These are phyloP conservation scores for Lasius platythorax DNA, from an alignment of 2,888 invertebrate species.

Conservation along the genomic window DNA sequence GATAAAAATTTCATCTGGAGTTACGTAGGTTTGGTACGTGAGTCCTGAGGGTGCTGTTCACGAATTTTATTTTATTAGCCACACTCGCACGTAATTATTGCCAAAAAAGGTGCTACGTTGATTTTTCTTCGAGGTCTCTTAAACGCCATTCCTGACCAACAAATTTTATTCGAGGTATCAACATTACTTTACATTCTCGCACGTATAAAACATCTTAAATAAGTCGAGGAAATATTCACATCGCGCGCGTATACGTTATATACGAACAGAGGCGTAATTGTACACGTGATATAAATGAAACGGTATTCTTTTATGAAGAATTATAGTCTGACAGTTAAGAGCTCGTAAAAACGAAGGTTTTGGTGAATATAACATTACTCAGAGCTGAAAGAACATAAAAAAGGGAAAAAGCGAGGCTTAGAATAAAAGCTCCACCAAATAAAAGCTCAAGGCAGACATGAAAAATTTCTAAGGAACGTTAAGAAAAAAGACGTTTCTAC, in stretches of 20 bases:
- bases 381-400: not conserved
- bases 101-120: not conserved
- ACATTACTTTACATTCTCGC: not conserved
- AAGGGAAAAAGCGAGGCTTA: not conserved
- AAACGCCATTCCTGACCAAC: not conserved
- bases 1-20: slow-evolving; percentile 16
- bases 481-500: not conserved
- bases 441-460: not conserved
- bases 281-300: slow-evolving; percentile 26
- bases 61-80: not conserved
- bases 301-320: not conserved
- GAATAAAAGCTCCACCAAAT: not conserved
- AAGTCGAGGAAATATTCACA: not conserved
- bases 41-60: not conserved
- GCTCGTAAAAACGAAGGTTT: not conserved
- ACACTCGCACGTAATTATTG: too few relatives aligned
- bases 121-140: not conserved
- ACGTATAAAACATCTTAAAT: not conserved
- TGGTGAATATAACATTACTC: not conserved
- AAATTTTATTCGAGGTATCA: not conserved
- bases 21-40: not conserved
- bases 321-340: not conserved
- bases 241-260: not conserved
- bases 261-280: slow-evolving; percentile 1
- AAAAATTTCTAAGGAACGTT: not conserved